Evolutionary conservation across 2,113 vertebrate genomes (phyloP).

Genomic region (Narcine bancroftii): DNA sequence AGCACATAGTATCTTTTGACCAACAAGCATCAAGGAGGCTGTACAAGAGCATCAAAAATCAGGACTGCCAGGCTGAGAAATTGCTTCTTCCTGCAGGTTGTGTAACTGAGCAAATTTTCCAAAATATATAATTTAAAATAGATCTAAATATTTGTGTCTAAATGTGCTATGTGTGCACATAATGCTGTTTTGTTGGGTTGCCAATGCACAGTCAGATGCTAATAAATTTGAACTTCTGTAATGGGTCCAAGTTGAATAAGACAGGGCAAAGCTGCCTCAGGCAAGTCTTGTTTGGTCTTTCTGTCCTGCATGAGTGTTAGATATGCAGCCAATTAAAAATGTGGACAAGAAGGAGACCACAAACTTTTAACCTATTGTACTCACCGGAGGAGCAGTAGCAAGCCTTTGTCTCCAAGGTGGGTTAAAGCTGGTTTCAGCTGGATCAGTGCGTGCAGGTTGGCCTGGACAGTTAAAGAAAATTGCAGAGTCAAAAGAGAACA

Average conservation of each 20-base stretch:
- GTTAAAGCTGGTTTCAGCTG: constrained; percentile 95
- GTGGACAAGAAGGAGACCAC: background rate
- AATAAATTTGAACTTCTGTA: too few species aligned
- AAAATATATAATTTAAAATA: too few species aligned
- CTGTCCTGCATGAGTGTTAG: background rate
- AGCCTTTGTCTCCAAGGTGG: constrained; percentile 93
- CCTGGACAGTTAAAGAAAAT: constrained; percentile 58
- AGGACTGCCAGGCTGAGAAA: too few species aligned
- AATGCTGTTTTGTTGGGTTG: too few species aligned
- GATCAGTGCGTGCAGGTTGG: constrained; percentile 94
- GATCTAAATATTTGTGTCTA: too few species aligned
- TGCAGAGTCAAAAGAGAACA: background rate
- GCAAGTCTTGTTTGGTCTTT: background rate
- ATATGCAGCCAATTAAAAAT: background rate
- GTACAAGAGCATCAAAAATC: too few species aligned
- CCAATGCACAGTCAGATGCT: too few species aligned
- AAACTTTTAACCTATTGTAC: constrained; percentile 29
- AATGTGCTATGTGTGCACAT: too few species aligned
- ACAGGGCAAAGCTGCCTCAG: background rate
- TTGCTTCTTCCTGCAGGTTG: too few species aligned
- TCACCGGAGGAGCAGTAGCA: constrained; percentile 88
- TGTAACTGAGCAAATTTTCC: too few species aligned
- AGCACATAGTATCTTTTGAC: too few species aligned
- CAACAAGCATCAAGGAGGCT: too few species aligned
- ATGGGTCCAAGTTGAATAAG: background rate